A percentile compares a stretch with the other conserved stretches of the same genome.
Conservation (phyloP, 2,113 vertebrate genomes). For the Larimichthys crocea region DNA sequence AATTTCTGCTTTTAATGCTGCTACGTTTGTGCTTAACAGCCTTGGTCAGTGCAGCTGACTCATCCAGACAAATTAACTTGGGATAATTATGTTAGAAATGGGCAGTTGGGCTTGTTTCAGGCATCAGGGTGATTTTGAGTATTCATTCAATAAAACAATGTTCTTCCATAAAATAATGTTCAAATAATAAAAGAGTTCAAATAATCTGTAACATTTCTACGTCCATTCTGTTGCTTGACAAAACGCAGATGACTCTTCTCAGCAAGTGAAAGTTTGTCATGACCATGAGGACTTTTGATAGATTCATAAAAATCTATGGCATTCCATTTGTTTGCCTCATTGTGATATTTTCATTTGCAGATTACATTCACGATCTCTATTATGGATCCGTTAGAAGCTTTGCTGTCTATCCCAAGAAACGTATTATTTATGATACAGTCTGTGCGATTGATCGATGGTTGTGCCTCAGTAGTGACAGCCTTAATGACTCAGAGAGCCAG, state of each 20-base stretch:
- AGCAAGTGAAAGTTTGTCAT: not conserved
- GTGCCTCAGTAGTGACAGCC: too few species aligned
- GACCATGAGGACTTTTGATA: not conserved
- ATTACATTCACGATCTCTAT: not conserved
- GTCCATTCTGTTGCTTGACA: not conserved
- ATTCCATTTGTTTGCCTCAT: not conserved
- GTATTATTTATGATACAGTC: too few species aligned
- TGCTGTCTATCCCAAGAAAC: not conserved
- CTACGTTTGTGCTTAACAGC: slow-evolving; percentile 5
- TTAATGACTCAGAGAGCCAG: too few species aligned
- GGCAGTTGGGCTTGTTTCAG: not conserved
- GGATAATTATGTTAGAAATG: not conserved
- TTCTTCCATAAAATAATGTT: not conserved
- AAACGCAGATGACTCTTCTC: not conserved
- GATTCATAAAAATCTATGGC: not conserved
- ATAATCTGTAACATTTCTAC: not conserved
- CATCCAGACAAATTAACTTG: not conserved
- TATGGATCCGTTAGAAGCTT: not conserved
- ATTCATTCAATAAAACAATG: not conserved
- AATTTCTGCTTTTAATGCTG: not conserved
- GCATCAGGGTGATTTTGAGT: not conserved
- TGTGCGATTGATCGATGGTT: too few species aligned
- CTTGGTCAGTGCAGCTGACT: slow-evolving; percentile 1
- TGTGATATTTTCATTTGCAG: not conserved
- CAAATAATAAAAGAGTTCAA: too few species aligned